Conservation (phyloP, 2,113 vertebrate genomes). For the Pseudonaja textilis region DNA sequence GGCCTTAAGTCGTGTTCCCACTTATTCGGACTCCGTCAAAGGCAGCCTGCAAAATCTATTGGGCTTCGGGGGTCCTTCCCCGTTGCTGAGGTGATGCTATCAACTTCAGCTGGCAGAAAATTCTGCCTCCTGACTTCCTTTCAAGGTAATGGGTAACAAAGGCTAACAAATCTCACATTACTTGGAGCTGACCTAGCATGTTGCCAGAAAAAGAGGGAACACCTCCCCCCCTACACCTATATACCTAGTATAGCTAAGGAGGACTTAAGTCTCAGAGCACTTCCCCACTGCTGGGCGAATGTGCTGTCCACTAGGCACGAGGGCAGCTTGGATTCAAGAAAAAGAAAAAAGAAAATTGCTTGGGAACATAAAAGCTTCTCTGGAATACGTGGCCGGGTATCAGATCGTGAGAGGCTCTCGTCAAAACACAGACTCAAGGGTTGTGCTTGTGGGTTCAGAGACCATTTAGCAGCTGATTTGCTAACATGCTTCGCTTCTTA, state of each 20-base stretch:
- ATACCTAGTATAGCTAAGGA: neutral
- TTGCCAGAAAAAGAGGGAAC: neutral
- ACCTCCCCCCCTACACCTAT: neutral
- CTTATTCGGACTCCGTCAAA: neutral
- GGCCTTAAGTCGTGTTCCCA: neutral
- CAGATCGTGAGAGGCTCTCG: neutral
- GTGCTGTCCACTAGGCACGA: neutral
- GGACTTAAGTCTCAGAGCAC: neutral
- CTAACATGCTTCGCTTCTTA: neutral
- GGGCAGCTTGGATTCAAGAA: neutral
- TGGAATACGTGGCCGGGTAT: neutral
- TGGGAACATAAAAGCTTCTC: neutral
- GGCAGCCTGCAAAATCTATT: neutral
- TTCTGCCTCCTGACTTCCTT: neutral
- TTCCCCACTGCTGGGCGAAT: neutral
- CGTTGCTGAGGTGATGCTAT: neutral
- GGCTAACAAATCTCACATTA: neutral
- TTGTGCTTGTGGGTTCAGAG: neutral
- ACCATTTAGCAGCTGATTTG: neutral
- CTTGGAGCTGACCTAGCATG: neutral
- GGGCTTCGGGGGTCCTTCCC: neutral
- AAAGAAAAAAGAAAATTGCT: neutral
- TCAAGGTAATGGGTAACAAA: neutral
- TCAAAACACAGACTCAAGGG: neutral
- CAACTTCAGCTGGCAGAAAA: neutral